A percentile compares a stretch with the other conserved stretches of the same genome.
phyloP scores from a whole-genome alignment of 2,113 vertebrate genomes.

The Panthera leo region DNA sequence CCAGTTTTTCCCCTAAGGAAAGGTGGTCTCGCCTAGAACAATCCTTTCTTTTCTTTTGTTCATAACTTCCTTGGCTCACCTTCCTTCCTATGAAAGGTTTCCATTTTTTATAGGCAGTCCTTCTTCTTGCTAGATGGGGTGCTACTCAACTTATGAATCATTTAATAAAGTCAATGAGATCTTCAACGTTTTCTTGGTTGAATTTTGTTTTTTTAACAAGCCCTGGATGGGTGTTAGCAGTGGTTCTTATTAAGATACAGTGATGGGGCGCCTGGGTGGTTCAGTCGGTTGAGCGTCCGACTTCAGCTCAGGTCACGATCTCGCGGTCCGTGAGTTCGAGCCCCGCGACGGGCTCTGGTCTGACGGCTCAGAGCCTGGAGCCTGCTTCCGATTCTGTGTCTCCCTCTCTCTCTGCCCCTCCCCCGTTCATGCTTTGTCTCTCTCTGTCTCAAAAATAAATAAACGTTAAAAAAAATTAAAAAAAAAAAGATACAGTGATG shows the following conservation, averaged over 20 bases:
- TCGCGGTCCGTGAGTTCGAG: no score
- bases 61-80: neutral
- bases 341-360: no score
- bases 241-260: neutral
- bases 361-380: neutral
- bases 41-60: neutral
- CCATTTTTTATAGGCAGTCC: neutral
- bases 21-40: neutral
- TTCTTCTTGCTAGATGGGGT: neutral
- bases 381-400: no score
- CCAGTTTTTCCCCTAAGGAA: neutral
- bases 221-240: neutral
- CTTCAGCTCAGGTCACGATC: no score
- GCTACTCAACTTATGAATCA: neutral
- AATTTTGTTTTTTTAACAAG: neutral
- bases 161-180: neutral
- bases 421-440: no score
- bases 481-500: neutral
- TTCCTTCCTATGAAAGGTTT: neutral
- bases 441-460: no score
- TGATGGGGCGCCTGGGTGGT: no score
- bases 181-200: neutral
- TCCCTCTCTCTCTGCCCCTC: no score
- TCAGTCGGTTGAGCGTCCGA: no score
- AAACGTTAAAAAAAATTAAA: no score